Percentiles rank a stretch among this genome's conserved stretches.
Conservation (phyloP, 2,113 vertebrate genomes). For the Labeo rohita region DNA sequence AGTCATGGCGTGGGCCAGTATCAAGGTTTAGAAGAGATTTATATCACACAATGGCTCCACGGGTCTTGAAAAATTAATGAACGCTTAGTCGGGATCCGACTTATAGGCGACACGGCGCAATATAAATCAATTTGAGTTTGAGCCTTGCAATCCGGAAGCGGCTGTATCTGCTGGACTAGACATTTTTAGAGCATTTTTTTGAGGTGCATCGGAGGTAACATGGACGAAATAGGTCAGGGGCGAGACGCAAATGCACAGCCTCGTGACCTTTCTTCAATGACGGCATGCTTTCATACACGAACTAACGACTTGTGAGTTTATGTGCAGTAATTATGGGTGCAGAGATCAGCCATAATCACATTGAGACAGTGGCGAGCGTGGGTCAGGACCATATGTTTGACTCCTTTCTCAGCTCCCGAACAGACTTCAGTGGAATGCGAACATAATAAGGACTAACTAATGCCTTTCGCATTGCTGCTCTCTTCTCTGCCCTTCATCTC, state of each 20-base stretch:
- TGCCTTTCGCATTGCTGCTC: slow-evolving; percentile 34
- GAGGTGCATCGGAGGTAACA: slow-evolving; percentile 39
- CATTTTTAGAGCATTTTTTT: slow-evolving; percentile 57
- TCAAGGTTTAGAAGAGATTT: slow-evolving; percentile 67
- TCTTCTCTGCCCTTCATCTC: slow-evolving; percentile 31
- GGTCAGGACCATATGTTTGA: slow-evolving; percentile 44
- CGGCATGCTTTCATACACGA: background rate
- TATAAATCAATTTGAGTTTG: slow-evolving; percentile 64
- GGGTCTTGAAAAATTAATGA: slow-evolving; percentile 72
- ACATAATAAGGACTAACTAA: slow-evolving; percentile 51
- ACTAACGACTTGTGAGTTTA: slow-evolving; percentile 51
- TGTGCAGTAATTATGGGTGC: slow-evolving; percentile 52
- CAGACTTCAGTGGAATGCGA: slow-evolving; percentile 43
- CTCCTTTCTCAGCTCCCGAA: slow-evolving; percentile 32
- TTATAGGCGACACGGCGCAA: slow-evolving; percentile 58
- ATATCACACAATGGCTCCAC: slow-evolving; percentile 63
- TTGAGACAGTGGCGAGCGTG: slow-evolving; percentile 11
- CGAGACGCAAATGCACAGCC: background rate
- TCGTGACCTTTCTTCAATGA: slow-evolving; percentile 28
- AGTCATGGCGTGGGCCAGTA: slow-evolving; percentile 56
- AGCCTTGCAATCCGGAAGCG: slow-evolving; percentile 50
- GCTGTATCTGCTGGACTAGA: slow-evolving; percentile 55
- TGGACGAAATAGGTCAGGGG: slow-evolving; percentile 30
- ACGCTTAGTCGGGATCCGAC: slow-evolving; percentile 64
- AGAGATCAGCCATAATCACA: slow-evolving; percentile 49